A percentile compares a stretch with the other conserved stretches of the same genome.
These are phyloP conservation scores for Sebastes minor DNA, from an alignment of 2,797 vertebrate genomes.

Conservation along the genomic window DNA sequence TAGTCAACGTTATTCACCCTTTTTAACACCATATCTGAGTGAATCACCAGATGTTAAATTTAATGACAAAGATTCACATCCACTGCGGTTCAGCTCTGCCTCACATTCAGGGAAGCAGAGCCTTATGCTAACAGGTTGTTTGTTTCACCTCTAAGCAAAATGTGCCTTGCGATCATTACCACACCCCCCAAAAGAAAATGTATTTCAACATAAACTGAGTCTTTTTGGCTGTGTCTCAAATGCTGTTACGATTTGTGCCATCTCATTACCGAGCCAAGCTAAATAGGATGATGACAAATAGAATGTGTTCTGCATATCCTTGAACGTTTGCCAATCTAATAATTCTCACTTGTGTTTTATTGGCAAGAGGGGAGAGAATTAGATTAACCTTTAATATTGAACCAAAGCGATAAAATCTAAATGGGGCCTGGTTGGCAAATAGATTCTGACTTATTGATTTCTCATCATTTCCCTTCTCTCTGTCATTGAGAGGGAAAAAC, in stretches of 20 bases:
- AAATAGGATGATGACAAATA: constrained; percentile 77
- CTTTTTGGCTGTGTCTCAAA: constrained; percentile 55
- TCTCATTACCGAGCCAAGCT: constrained; percentile 67
- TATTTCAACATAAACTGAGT: constrained; percentile 49
- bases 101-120: constrained; percentile 23
- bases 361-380: constrained; percentile 73
- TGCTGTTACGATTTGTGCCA: constrained; percentile 50
- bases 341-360: constrained; percentile 77
- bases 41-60: constrained; percentile 47
- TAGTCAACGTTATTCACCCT: constrained; percentile 41
- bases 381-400: constrained; percentile 83
- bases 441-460: constrained; percentile 77
- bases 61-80: constrained; percentile 44
- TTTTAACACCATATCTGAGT: constrained; percentile 51
- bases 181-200: constrained; percentile 18
- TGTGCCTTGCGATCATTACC: constrained; percentile 40
- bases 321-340: constrained; percentile 76
- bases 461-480: constrained; percentile 63
- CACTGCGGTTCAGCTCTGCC: constrained; percentile 29
- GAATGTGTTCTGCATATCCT: constrained; percentile 68
- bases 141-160: constrained; percentile 52
- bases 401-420: constrained; percentile 77
- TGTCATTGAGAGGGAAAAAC: constrained; percentile 43
- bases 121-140: constrained; percentile 45
- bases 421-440: constrained; percentile 73